These are phyloP conservation scores for Cryptotis parvus DNA, from an alignment of 2,113 vertebrate species.

Conservation along the genomic window DNA sequence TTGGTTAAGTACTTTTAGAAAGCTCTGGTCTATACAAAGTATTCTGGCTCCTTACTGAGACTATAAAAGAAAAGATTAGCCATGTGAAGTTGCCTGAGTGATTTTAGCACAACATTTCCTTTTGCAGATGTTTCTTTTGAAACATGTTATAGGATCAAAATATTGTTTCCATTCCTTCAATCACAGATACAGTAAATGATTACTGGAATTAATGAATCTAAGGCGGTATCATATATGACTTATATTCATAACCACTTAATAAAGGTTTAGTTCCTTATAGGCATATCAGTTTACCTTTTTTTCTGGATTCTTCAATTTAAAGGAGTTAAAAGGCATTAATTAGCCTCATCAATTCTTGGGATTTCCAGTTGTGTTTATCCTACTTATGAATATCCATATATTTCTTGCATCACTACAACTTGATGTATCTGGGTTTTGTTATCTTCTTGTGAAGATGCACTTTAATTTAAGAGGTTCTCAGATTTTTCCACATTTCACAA, in stretches of 20 bases:
- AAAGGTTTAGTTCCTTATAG: not conserved
- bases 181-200: conserved; percentile 36
- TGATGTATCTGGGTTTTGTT: not conserved
- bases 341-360: not conserved
- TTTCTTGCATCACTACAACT: not conserved
- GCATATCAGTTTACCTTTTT: not conserved
- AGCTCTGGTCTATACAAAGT: not conserved
- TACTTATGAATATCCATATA: not conserved
- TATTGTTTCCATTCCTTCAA: not conserved
- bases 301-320: not conserved
- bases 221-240: not conserved
- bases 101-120: not conserved
- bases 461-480: not conserved
- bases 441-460: not conserved
- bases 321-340: not conserved
- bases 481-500: not conserved
- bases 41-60: not conserved
- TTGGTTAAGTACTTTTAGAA: not conserved
- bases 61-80: not conserved
- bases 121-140: conserved; percentile 23
- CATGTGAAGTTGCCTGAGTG: not conserved
- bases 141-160: conserved; percentile 22
- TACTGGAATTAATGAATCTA: not conserved
- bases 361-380: not conserved
- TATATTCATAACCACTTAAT: not conserved